These are phyloP conservation scores for Haliclystus octoradiatus DNA, from an alignment of 30 jellyfish, hydroid and myxozoan genomes.

Conservation along the genomic window DNA sequence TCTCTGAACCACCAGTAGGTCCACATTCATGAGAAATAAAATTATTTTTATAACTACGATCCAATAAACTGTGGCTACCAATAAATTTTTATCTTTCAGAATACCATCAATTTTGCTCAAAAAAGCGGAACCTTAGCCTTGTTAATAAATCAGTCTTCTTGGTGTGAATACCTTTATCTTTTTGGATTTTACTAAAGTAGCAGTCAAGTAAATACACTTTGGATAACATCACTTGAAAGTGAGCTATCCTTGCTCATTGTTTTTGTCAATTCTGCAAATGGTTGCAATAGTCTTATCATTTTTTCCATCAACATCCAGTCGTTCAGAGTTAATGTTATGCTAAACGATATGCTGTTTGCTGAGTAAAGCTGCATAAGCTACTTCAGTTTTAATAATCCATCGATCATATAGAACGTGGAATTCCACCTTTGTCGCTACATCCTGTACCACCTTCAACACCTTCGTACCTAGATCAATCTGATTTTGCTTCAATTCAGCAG, in stretches of 20 bases:
- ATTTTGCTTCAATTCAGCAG: too few relatives aligned
- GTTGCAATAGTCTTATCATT: neutral
- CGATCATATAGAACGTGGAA: too few relatives aligned
- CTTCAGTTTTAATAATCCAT: too few relatives aligned
- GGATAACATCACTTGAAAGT: neutral
- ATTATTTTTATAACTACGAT: conserved; percentile 40
- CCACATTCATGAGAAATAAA: too few relatives aligned
- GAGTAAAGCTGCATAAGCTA: too few relatives aligned
- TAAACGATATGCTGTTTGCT: too few relatives aligned
- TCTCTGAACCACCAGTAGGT: too few relatives aligned
- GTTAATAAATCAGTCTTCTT: neutral
- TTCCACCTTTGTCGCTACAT: too few relatives aligned
- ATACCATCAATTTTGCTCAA: neutral
- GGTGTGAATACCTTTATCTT: neutral
- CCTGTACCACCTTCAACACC: too few relatives aligned
- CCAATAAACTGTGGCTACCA: conserved; percentile 37
- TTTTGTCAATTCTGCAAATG: neutral
- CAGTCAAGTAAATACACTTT: too few relatives aligned
- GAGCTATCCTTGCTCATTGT: neutral
- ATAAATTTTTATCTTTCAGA: conserved; percentile 10
- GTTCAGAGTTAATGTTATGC: neutral
- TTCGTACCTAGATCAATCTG: too few relatives aligned
- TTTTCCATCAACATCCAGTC: conserved; percentile 4
- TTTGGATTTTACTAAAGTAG: too few relatives aligned
- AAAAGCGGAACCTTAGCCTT: neutral